Conservation (phyloP, 1,140 invertebrate species). For the Eriocheir sinensis region DNA sequence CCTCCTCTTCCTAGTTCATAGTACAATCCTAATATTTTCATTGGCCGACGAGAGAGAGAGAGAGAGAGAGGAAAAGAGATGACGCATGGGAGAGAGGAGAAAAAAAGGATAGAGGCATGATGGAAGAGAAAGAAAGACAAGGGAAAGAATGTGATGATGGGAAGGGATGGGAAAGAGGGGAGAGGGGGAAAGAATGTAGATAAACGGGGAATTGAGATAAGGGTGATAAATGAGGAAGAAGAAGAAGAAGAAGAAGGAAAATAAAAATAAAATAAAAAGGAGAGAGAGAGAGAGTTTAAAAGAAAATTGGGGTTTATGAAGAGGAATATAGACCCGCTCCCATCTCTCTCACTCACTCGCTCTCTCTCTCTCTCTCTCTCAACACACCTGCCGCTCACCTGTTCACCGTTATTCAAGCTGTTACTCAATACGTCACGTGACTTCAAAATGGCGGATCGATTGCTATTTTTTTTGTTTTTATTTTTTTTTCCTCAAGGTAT, state of each 20-base stretch:
- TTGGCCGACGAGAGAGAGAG: neutral
- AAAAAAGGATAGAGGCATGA: neutral
- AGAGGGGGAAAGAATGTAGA: neutral
- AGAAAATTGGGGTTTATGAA: no score
- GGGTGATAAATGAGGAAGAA: no score
- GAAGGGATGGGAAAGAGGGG: no score
- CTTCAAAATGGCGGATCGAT: neutral
- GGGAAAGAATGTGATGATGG: no score
- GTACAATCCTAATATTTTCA: constrained; percentile 6
- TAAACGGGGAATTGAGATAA: no score
- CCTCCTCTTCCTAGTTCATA: neutral
- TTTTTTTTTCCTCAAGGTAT: no score
- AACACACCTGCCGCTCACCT: neutral
- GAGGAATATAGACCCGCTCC: no score
- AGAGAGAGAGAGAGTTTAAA: no score
- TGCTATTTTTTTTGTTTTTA: neutral
- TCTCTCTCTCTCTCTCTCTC: neutral
- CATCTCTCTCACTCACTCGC: neutral
- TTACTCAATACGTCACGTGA: neutral
- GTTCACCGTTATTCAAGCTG: neutral
- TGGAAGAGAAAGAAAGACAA: neutral
- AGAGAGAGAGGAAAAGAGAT: constrained; percentile 4
- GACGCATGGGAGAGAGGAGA: constrained; percentile 26
- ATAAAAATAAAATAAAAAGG: no score
- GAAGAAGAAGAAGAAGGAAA: no score